Evolutionary conservation across 2,113 vertebrate genomes (phyloP).

Genomic region (Salvator merianae): DNA sequence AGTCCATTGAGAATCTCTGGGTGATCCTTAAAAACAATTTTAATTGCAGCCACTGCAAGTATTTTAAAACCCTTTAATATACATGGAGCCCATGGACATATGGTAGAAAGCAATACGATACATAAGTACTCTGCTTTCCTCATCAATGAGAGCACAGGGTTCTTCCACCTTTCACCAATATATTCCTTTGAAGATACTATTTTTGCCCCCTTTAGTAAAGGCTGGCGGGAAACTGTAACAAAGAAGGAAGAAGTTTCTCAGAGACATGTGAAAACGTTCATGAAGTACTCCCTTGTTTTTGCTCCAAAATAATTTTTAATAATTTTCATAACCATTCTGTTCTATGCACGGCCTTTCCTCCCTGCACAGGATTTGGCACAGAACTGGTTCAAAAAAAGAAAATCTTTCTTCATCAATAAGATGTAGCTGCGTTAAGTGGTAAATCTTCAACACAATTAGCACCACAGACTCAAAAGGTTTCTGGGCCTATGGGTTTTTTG

Average conservation of each 20-base stretch:
- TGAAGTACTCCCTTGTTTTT: background rate
- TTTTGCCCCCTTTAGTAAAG: background rate
- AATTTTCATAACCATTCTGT: background rate
- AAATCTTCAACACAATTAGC: constrained; percentile 16
- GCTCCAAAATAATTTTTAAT: background rate
- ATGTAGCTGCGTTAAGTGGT: background rate
- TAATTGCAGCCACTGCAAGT: no score
- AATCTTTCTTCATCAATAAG: background rate
- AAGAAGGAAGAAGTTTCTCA: background rate
- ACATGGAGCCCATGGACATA: no score
- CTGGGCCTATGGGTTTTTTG: background rate
- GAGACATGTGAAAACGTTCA: background rate
- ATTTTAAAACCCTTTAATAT: no score
- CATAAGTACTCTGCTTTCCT: background rate
- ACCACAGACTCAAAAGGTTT: background rate
- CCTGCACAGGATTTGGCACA: background rate
- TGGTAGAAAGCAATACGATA: background rate
- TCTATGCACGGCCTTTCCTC: background rate
- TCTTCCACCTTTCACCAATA: background rate
- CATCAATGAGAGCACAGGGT: background rate
- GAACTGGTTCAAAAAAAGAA: background rate
- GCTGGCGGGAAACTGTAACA: background rate
- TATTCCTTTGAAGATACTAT: background rate
- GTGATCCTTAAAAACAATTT: no score
- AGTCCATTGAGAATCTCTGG: no score